Percentiles rank a stretch among this genome's conserved stretches.
Conservation (phyloP, 2,888 invertebrate species). For the Andrena flavipes region DNA sequence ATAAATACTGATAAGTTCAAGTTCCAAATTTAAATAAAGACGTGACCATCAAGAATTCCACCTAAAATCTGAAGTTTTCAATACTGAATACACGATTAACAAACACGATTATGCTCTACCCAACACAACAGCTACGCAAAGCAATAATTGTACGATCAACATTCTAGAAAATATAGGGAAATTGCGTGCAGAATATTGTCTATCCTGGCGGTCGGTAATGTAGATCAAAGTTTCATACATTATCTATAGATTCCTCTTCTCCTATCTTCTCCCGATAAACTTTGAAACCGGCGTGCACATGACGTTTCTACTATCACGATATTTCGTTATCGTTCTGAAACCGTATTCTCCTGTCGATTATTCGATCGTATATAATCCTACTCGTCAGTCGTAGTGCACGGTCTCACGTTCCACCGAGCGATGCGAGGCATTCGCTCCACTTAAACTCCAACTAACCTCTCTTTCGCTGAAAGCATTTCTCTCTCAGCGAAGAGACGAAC, state of each 20-base stretch:
- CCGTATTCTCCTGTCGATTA: too few relatives aligned
- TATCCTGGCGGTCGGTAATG: conserved; percentile 3
- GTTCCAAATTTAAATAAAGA: not conserved
- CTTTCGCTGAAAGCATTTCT: not conserved
- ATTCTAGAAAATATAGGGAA: conserved; percentile 43
- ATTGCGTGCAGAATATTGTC: conserved; percentile 30
- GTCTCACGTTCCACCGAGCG: not conserved
- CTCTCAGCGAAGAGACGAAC: too few relatives aligned
- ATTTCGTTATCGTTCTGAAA: not conserved
- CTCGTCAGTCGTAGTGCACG: not conserved
- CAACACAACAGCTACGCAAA: not conserved
- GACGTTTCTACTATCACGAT: not conserved
- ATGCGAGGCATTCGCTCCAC: not conserved
- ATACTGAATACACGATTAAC: not conserved
- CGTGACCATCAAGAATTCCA: too few relatives aligned
- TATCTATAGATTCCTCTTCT: not conserved
- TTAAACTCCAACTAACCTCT: conserved; percentile 39
- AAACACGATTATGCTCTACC: conserved; percentile 18
- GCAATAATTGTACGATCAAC: not conserved
- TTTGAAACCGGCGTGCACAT: not conserved
- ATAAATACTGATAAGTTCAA: not conserved
- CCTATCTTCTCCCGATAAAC: not conserved
- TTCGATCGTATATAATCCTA: not conserved
- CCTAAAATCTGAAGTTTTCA: too few relatives aligned
- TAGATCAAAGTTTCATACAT: conserved; percentile 7